phyloP scores from a whole-genome alignment of 2,113 vertebrate species.

The Crotalus helleri region DNA sequence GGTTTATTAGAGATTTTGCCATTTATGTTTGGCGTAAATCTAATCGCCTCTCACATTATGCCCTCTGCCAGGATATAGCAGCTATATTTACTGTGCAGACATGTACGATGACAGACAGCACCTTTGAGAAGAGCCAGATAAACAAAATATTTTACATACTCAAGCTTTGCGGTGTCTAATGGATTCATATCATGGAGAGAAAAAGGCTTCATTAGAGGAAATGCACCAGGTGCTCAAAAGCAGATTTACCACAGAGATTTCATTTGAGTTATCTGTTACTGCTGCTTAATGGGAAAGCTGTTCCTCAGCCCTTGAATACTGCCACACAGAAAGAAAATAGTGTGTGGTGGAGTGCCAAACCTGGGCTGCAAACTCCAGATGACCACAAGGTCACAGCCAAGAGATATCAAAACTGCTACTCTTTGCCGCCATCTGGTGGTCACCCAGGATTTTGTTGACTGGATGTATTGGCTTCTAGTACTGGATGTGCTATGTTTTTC shows the following conservation, averaged over 20 bases:
- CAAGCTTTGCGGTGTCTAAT: constrained; percentile 46
- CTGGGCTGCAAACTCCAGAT: not conserved
- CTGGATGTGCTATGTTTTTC: not conserved
- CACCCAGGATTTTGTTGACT: not conserved
- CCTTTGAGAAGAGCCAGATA: constrained; percentile 58
- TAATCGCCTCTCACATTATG: constrained; percentile 42
- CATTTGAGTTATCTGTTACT: constrained; percentile 38
- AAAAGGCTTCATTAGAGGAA: constrained; percentile 59
- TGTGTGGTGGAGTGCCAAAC: not conserved
- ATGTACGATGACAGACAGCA: constrained; percentile 51
- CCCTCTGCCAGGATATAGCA: constrained; percentile 33
- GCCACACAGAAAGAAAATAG: not conserved
- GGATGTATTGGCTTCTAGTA: not conserved
- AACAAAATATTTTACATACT: constrained; percentile 61
- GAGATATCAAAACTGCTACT: not conserved
- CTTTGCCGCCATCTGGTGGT: not conserved
- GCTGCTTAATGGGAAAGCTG: not conserved
- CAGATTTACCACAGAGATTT: constrained; percentile 46
- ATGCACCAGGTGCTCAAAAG: constrained; percentile 38
- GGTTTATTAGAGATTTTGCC: constrained; percentile 56
- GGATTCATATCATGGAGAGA: constrained; percentile 51
- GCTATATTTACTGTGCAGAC: constrained; percentile 52
- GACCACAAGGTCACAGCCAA: not conserved
- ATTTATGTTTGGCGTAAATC: constrained; percentile 48
- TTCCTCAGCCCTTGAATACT: constrained; percentile 10